These are phyloP conservation scores for Epinotia ramella DNA, from an alignment of 2,888 invertebrate species.

Conservation along the genomic window DNA sequence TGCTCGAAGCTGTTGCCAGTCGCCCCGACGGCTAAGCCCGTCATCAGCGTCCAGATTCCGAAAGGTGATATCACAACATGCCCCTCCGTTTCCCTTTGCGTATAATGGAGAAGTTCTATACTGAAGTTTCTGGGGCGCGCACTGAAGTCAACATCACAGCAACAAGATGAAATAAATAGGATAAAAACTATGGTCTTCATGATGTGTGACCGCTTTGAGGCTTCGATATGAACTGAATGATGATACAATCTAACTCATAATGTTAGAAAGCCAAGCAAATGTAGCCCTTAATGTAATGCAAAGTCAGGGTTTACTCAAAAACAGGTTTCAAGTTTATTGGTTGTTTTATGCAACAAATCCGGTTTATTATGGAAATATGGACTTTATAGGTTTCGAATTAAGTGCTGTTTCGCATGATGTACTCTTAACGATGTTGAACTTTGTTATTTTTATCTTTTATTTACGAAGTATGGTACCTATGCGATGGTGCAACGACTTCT, in stretches of 20 bases:
- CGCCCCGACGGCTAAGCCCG: constrained; percentile 76
- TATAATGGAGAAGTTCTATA: constrained; percentile 72
- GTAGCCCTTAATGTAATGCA: background rate
- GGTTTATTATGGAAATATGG: background rate
- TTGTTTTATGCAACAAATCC: background rate
- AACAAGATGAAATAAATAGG: constrained; percentile 63
- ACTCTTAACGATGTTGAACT: background rate
- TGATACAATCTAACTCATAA: constrained; percentile 55
- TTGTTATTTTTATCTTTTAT: background rate
- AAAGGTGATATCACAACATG: constrained; percentile 80
- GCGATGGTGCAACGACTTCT: background rate
- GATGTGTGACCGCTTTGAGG: constrained; percentile 56
- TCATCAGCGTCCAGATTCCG: constrained; percentile 81
- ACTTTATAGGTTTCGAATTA: background rate
- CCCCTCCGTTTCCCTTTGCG: constrained; percentile 68
- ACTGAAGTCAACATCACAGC: constrained; percentile 69
- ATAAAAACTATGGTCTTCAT: constrained; percentile 64
- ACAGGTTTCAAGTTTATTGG: constrained; percentile 27
- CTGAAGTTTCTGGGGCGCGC: constrained; percentile 76
- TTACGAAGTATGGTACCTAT: background rate
- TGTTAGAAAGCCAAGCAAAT: background rate
- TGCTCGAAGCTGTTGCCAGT: constrained; percentile 68
- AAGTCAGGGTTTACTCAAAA: constrained; percentile 53
- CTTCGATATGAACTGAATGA: constrained; percentile 61
- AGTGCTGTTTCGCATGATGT: background rate